A percentile compares a stretch with the other conserved stretches of the same genome.
Conservation (phyloP, 2,113 vertebrate species). For the Tupaia chinensis region DNA sequence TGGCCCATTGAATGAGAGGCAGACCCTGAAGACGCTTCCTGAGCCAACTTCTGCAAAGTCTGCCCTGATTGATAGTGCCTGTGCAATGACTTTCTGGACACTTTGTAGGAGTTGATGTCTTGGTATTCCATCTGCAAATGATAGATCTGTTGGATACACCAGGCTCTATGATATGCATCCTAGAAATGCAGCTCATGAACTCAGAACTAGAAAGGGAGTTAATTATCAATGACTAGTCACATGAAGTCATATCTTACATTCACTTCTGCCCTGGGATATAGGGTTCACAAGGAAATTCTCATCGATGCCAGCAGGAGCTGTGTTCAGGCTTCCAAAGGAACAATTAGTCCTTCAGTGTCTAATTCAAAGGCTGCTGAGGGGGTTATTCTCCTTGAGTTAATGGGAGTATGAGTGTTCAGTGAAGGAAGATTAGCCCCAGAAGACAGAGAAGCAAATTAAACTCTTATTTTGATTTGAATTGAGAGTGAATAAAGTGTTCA, state of each 20-base stretch:
- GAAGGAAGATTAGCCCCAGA: slow-evolving; percentile 67
- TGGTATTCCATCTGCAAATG: background rate
- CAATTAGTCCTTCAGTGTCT: background rate
- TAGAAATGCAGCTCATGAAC: background rate
- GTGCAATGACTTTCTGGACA: background rate
- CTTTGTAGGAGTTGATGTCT: background rate
- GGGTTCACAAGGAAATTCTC: background rate
- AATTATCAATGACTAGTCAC: background rate
- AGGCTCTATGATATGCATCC: background rate
- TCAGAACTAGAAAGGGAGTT: background rate
- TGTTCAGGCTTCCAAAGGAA: background rate
- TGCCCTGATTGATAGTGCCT: too few species aligned
- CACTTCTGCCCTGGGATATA: background rate
- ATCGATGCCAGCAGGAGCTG: background rate
- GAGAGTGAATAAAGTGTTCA: slow-evolving; percentile 53
- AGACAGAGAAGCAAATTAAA: slow-evolving; percentile 67
- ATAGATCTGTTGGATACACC: background rate
- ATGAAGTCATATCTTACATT: background rate
- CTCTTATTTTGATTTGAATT: slow-evolving; percentile 72
- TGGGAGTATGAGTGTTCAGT: slow-evolving; percentile 57
- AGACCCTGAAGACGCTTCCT: background rate
- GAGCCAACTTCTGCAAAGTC: background rate
- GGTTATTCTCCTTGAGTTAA: slow-evolving; percentile 62
- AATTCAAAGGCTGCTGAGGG: background rate
- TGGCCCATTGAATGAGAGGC: background rate